phyloP scores from a whole-genome alignment of 2,113 vertebrate genomes.

The Fukomys damarensis region DNA sequence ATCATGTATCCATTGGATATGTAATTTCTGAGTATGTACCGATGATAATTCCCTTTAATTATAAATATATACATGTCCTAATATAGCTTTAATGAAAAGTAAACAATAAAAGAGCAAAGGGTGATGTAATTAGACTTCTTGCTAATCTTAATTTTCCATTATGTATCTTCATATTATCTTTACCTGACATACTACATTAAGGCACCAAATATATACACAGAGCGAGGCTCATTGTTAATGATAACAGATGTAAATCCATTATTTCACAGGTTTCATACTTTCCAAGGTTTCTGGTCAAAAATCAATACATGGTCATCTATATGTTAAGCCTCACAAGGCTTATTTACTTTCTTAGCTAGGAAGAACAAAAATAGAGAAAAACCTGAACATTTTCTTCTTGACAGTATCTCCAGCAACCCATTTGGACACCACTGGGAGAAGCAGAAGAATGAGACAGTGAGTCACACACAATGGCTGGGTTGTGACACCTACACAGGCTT shows the following conservation, averaged over 20 bases:
- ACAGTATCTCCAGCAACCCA: background rate
- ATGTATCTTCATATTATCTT: background rate
- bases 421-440: background rate
- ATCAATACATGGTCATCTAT: background rate
- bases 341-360: constrained; percentile 40
- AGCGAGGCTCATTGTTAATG: background rate
- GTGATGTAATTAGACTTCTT: background rate
- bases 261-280: constrained; percentile 33
- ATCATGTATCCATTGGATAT: background rate
- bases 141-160: background rate
- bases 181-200: background rate
- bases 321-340: constrained; percentile 34
- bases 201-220: background rate
- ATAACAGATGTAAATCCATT: background rate
- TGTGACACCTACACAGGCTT: background rate
- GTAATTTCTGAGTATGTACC: background rate
- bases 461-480: background rate
- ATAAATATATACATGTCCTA: background rate
- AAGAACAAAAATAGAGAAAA: constrained; percentile 1
- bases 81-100: constrained; percentile 44
- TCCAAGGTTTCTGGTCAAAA: constrained; percentile 24
- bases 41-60: background rate
- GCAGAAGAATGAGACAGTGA: background rate
- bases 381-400: constrained; percentile 12
- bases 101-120: constrained; percentile 22